phyloP scores from a whole-genome alignment of 2,888 invertebrate genomes.

The Eilema sororculum region DNA sequence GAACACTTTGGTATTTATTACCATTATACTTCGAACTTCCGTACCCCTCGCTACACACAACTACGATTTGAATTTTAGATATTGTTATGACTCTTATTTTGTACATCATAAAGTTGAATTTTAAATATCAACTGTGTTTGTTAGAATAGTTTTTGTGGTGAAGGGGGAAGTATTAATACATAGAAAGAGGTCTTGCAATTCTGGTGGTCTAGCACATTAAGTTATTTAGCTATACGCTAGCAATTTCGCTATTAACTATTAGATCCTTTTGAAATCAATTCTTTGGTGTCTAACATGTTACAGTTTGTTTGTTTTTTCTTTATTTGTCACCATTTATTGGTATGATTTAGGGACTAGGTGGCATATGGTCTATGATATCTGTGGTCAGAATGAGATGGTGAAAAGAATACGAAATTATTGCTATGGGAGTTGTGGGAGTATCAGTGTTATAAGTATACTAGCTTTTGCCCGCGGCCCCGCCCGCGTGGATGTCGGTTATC shows the following conservation, averaged over 20 bases:
- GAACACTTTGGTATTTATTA: slow-evolving; percentile 65
- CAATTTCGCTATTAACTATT: slow-evolving; percentile 75
- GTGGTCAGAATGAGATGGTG: not conserved
- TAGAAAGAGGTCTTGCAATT: slow-evolving; percentile 48
- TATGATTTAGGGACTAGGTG: slow-evolving; percentile 9
- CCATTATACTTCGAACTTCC: slow-evolving; percentile 57
- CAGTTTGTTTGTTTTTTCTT: slow-evolving; percentile 48
- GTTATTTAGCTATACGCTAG: slow-evolving; percentile 77
- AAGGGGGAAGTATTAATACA: slow-evolving; percentile 57
- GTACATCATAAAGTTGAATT: slow-evolving; percentile 10
- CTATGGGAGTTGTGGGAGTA: too few relatives aligned
- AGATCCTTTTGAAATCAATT: slow-evolving; percentile 76
- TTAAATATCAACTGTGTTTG: not conserved
- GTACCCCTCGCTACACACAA: slow-evolving; percentile 47
- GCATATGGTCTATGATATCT: not conserved
- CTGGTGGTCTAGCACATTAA: slow-evolving; percentile 67
- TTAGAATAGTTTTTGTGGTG: slow-evolving; percentile 30
- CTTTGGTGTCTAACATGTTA: slow-evolving; percentile 54
- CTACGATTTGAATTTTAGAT: slow-evolving; percentile 40
- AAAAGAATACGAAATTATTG: not conserved
- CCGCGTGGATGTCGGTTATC: too few relatives aligned
- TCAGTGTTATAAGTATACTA: too few relatives aligned
- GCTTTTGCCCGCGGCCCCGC: too few relatives aligned
- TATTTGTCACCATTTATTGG: slow-evolving; percentile 45
- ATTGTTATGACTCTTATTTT: rapidly evolving